A percentile compares a stretch with the other conserved stretches of the same genome.
Evolutionary conservation across 2,888 invertebrate species (phyloP).

Genomic region (Drosophila neonasuta): DNA sequence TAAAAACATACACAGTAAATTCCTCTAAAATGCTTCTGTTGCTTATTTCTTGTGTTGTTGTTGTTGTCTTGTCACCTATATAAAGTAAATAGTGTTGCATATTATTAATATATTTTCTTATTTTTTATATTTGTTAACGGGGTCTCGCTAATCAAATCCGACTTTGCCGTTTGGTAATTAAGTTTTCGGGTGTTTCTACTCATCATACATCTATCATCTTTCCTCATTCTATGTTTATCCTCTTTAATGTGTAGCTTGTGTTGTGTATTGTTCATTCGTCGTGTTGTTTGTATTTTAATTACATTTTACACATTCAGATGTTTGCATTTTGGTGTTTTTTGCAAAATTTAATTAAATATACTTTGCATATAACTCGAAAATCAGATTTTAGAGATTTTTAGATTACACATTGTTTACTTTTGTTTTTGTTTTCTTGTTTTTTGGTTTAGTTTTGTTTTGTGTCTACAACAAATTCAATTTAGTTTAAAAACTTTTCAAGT

Average conservation of each 20-base stretch:
- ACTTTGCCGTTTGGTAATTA: constrained; percentile 51
- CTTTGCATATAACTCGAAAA: constrained; percentile 62
- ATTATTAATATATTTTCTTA: constrained; percentile 44
- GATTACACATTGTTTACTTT: constrained; percentile 30
- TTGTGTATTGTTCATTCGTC: constrained; percentile 35
- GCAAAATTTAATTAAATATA: constrained; percentile 39
- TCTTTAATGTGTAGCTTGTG: constrained; percentile 40
- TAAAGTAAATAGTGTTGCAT: constrained; percentile 74
- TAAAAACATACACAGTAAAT: constrained; percentile 71
- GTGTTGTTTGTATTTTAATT: constrained; percentile 41
- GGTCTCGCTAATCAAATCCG: constrained; percentile 69
- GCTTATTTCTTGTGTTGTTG: constrained; percentile 71
- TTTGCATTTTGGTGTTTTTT: constrained; percentile 40
- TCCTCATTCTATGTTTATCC: constrained; percentile 13
- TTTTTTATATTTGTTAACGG: constrained; percentile 57
- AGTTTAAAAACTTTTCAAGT: constrained; percentile 72
- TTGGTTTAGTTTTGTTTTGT: constrained; percentile 17
- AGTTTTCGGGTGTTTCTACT: constrained; percentile 28
- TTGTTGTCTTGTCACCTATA: constrained; percentile 71
- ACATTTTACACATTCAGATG: constrained; percentile 55
- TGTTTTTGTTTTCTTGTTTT: constrained; percentile 2
- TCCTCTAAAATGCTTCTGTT: constrained; percentile 74
- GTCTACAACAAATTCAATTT: constrained; percentile 59
- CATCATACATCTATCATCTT: constrained; percentile 8
- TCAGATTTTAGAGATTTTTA: constrained; percentile 66